Base-by-base conservation (phyloP, 2,888 invertebrate genomes). In the Oligia strigilis region DNA sequence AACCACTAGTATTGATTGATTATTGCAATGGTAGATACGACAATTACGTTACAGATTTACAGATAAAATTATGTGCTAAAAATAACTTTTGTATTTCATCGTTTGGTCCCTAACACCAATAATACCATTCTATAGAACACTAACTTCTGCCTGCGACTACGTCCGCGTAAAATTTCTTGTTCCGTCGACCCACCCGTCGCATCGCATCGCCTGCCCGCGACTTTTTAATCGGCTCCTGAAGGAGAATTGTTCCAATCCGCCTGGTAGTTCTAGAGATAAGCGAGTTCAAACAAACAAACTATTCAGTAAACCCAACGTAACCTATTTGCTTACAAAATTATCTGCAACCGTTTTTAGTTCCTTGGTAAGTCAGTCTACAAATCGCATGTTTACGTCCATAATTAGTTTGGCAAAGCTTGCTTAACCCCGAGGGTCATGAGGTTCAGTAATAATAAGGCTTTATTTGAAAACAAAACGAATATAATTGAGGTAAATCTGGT, bases 381-480 rank as follows among this genome's bases (percentile, higher is more conserved):
- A 78, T 83, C 14, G 23, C 46, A 60, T 69, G 19, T 64, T 46
- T 67, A 66, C n/a, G n/a, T 49, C 8, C 23, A 52, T 66, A 83
- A 73, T 70, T 73, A 60, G 17, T 52, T 80, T 8, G 60, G 40
- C 14, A 36, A 79, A 72, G 52, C 69, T 46, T 23, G 52, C 40
- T 46, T 52, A 49, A 73, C 49, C 29, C 55, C 1, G n/a, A n/a
- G n/a, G 62, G 49, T 70, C 66, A 72, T 40, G 23, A 58, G 40
- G 40, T 60, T 58, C 64, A 13, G 72, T 72, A 52, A 69, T 83
- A 70, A 72, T 64, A 65, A 60, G 52, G 52, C 23, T 84, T 69
- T 60, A 77, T 72, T 79, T 60, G 72, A 75, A 69, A 65, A 64
- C 52, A 60, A 71, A 65, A n/a, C 40, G 58, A 17, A 71, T 40